A percentile compares a stretch with the other conserved stretches of the same genome.
phyloP scores from a whole-genome alignment of 1,140 invertebrate species.

The Drosophila funebris region DNA sequence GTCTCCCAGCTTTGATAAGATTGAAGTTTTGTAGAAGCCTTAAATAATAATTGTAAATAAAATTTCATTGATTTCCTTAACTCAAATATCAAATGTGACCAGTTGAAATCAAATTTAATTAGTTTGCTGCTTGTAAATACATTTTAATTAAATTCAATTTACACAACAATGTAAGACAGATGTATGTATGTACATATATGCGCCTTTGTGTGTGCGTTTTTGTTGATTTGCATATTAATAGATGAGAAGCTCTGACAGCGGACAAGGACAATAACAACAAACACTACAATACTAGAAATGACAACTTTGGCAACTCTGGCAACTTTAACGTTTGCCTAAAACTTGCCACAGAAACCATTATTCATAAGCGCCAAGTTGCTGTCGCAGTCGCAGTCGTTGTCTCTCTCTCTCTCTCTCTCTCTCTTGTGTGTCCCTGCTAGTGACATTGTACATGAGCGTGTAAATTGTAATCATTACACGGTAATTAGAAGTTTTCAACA shows the following conservation, averaged over 20 bases:
- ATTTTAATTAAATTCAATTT: constrained; percentile 68
- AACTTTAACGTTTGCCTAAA: constrained; percentile 46
- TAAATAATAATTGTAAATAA: constrained; percentile 43
- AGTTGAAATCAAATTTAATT: constrained; percentile 45
- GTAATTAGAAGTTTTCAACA: constrained; percentile 70
- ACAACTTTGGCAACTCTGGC: constrained; percentile 50
- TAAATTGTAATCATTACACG: constrained; percentile 69
- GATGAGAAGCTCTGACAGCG: not conserved
- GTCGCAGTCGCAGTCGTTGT: not conserved
- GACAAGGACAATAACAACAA: constrained; percentile 13
- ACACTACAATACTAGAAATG: constrained; percentile 17
- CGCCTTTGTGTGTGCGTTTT: not conserved
- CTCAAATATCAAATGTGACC: constrained; percentile 21
- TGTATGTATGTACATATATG: not conserved
- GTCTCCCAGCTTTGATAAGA: not conserved
- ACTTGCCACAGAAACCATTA: constrained; percentile 58
- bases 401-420: not conserved
- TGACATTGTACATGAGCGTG: constrained; percentile 17
- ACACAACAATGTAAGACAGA: constrained; percentile 17
- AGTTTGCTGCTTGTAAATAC: constrained; percentile 44
- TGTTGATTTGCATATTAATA: constrained; percentile 41
- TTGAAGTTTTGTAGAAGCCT: constrained; percentile 10
- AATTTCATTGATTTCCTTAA: constrained; percentile 62
- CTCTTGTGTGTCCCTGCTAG: not conserved
- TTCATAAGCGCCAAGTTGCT: constrained; percentile 46